Percentiles rank a stretch among this genome's conserved stretches.
These are phyloP conservation scores for Emydocephalus ijimae DNA, from an alignment of 2,113 vertebrate species.

Conservation along the genomic window DNA sequence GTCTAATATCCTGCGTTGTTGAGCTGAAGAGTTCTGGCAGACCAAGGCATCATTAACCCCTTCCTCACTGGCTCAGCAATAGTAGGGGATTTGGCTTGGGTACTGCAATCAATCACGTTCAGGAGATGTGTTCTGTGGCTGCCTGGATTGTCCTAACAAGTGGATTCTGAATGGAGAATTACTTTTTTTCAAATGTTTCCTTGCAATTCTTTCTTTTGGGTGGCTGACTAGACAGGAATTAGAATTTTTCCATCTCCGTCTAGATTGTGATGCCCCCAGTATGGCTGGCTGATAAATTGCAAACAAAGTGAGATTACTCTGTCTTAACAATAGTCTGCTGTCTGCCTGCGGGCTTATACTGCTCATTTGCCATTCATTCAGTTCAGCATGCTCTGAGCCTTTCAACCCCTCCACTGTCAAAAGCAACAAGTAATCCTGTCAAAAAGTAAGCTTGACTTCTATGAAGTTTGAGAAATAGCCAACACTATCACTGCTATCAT, in stretches of 20 bases:
- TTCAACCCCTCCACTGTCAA: no score
- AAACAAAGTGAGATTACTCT: neutral
- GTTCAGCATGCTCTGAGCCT: neutral
- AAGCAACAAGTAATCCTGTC: neutral
- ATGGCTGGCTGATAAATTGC: neutral
- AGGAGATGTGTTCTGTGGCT: neutral
- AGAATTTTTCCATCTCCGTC: neutral
- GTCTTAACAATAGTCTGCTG: neutral
- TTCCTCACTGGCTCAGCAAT: neutral
- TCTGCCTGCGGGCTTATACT: neutral
- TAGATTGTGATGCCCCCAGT: neutral
- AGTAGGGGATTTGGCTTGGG: neutral
- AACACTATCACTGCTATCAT: neutral
- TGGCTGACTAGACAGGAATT: neutral
- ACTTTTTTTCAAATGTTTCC: neutral
- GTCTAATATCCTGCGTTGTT: neutral
- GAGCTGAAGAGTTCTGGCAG: neutral
- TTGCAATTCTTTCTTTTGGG: neutral
- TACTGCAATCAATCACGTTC: neutral
- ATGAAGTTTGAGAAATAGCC: neutral
- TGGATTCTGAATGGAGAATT: neutral
- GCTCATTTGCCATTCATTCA: neutral
- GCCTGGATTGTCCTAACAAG: neutral
- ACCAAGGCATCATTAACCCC: neutral
- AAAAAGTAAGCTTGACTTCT: neutral